Evolutionary conservation across 2,888 invertebrate species (phyloP).

Genomic region (Achlya flavicornis): DNA sequence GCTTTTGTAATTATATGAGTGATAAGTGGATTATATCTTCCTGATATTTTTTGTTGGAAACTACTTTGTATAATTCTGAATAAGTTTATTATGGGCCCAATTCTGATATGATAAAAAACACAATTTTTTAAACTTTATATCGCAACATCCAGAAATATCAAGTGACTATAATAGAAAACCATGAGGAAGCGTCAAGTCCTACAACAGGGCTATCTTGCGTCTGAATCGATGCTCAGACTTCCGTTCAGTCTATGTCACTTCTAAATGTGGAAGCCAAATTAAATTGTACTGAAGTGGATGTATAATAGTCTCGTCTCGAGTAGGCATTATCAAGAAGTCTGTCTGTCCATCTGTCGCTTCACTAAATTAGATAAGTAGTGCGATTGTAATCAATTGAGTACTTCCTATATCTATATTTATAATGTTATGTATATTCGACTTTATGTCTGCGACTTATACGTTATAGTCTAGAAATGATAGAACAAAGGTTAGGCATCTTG

Average conservation of each 20-base stretch:
- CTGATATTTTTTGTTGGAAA: no score
- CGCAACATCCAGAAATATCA: no score
- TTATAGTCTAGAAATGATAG: no score
- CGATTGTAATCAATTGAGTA: slow-evolving; percentile 25
- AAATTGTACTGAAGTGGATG: slow-evolving; percentile 22
- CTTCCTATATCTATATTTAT: slow-evolving; percentile 31
- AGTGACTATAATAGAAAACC: no score
- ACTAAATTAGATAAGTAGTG: slow-evolving; percentile 46
- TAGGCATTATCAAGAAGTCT: slow-evolving; percentile 18
- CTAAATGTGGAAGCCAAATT: slow-evolving; percentile 36
- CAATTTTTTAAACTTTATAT: no score
- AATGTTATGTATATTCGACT: not conserved
- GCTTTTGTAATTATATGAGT: no score
- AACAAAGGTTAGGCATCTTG: no score
- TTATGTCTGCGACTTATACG: not conserved
- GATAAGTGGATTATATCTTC: no score
- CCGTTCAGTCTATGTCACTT: slow-evolving; percentile 25
- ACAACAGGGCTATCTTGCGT: not conserved
- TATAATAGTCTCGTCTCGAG: slow-evolving; percentile 13
- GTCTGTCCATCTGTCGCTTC: slow-evolving; percentile 28
- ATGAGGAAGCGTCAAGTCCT: not conserved
- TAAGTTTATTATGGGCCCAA: no score
- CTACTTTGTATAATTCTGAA: no score
- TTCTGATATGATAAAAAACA: no score
- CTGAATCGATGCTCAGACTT: slow-evolving; percentile 17